Evolutionary conservation across 2,113 vertebrate species (phyloP).

Genomic region (Columba livia): DNA sequence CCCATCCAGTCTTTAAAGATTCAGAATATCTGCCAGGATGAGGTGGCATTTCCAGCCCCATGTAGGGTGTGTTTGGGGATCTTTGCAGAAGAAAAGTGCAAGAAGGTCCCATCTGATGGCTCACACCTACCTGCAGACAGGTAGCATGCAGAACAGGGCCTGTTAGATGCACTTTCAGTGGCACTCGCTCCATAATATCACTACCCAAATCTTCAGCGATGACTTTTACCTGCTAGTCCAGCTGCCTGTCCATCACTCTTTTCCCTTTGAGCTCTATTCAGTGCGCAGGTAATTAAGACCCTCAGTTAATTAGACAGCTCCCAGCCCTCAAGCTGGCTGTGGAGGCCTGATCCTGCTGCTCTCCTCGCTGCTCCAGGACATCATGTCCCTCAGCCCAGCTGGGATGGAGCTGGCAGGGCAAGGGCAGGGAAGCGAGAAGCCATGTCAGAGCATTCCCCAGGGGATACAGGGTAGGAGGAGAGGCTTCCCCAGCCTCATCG

Average conservation of each 20-base stretch:
- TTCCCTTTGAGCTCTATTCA: neutral
- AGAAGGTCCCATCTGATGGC: neutral
- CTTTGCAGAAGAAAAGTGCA: neutral
- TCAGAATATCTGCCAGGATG: neutral
- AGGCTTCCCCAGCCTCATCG: neutral
- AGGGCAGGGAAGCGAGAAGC: neutral
- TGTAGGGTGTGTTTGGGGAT: neutral
- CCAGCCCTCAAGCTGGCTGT: neutral
- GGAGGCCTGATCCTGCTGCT: neutral
- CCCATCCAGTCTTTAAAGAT: neutral
- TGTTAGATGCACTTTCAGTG: neutral
- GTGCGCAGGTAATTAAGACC: neutral
- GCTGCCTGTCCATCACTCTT: neutral
- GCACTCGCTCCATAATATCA: neutral
- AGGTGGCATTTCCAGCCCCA: neutral
- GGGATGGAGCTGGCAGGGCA: accelerated
- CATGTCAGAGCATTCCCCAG: accelerated
- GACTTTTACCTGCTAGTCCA: neutral
- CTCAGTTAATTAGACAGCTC: neutral
- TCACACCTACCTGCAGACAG: accelerated
- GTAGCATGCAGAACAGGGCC: accelerated
- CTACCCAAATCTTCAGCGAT: neutral
- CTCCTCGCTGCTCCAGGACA: neutral
- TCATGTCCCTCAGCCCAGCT: accelerated
- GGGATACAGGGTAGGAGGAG: neutral